Evolutionary conservation across 1,140 invertebrate species (phyloP), one percentile per base, ranked within the genome.

Genomic region (Drosophila kikkawai): DNA sequence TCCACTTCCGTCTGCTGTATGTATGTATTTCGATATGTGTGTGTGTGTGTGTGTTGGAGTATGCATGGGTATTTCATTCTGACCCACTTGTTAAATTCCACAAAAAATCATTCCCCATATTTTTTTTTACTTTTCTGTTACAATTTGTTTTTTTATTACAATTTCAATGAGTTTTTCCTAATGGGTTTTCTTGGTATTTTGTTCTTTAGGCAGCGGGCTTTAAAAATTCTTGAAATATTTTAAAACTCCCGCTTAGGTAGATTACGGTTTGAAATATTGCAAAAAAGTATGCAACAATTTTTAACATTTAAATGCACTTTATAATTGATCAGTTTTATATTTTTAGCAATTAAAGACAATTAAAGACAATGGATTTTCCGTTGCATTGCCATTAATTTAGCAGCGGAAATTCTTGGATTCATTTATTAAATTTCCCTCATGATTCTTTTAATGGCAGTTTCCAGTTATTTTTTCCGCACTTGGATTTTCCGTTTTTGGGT

Each of bases 51-150:
- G 4, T 44, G 68, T 8, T 55, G n/a, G n/a, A 39, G 44, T 37
- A 45, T 39, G 57, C 44, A 57, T 66, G 58, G 53, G 53, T 34
- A 73, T 71, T 59, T 51, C 11, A 34, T 44, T 26, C 45, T 74
- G 70, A 73, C 70, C 70, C 70, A 73, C 67, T 73, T 73, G 68
- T 73, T 60, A 60, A 51, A 32, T 50, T 47, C 36, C 51, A 37
- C 22, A 37, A 41, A 59, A 61, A 70, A 22, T 36, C 4, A 6
- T 13, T 55, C 32, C 7, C 13, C n/a, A 13, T 34, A 15, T 22
- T 36, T 36, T 53, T 8, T 50, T 41, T 7, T 6, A 13, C 19
- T 36, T 34, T 15, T 22, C 6, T 36, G 51, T 55, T 36, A 51
- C 29, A 34, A 34, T 41, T 41, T 26, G 11, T 15, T 12, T n/a